These are phyloP conservation scores for Manis javanica DNA, from an alignment of 2,797 vertebrate genomes.

Conservation along the genomic window DNA sequence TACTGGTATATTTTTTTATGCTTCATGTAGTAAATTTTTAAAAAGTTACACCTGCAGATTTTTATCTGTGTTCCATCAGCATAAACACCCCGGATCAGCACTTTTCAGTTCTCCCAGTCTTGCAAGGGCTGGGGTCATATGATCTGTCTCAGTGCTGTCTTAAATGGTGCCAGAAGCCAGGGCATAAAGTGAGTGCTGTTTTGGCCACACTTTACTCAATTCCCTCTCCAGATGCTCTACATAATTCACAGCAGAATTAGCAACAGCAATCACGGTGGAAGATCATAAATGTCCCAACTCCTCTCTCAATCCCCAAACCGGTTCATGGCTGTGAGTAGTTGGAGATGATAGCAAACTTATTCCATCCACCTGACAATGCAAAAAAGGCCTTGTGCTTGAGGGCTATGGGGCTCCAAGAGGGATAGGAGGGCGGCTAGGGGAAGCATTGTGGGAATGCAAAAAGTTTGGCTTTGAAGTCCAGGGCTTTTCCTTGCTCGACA, in stretches of 20 bases:
- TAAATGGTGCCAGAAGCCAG: conserved; percentile 84
- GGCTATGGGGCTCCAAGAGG: conserved; percentile 22
- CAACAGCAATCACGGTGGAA: conserved; percentile 81
- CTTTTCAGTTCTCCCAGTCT: conserved; percentile 88
- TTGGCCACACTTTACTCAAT: conserved; percentile 86
- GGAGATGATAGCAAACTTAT: conserved; percentile 82
- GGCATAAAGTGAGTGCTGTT: conserved; percentile 85
- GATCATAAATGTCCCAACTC: conserved; percentile 77
- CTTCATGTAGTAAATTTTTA: conserved; percentile 85
- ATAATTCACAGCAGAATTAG: conserved; percentile 86
- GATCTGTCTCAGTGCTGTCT: conserved; percentile 87
- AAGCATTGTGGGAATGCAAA: conserved; percentile 68
- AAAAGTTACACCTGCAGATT: conserved; percentile 90
- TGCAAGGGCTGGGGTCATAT: conserved; percentile 87
- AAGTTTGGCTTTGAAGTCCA: conserved; percentile 64
- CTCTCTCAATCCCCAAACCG: conserved; percentile 51
- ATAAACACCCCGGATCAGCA: conserved; percentile 87
- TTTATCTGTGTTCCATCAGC: conserved; percentile 91
- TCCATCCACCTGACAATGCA: conserved; percentile 74
- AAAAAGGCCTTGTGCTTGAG: conserved; percentile 72
- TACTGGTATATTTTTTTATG: conserved; percentile 84
- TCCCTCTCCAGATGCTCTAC: conserved; percentile 86
- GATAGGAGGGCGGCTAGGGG: not conserved
- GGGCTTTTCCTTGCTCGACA: conserved; percentile 71
- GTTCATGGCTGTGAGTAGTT: conserved; percentile 69